phyloP scores from a whole-genome alignment of 2,797 vertebrate species.

The Fratercula arctica region DNA sequence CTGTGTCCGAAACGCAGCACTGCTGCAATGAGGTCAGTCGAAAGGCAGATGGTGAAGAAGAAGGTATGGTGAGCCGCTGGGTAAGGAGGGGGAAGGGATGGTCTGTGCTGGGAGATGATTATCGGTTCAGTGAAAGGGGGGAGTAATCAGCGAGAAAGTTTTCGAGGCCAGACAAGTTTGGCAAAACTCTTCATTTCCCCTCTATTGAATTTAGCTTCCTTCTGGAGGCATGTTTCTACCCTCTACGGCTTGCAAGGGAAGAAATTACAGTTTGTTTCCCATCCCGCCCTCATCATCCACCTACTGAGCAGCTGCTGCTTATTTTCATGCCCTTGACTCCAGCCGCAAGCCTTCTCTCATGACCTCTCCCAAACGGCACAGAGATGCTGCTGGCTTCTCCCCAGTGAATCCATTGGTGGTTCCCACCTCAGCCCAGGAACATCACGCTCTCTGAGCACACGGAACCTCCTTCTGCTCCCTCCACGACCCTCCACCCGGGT shows the following conservation, averaged over 20 bases:
- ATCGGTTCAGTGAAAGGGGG: neutral
- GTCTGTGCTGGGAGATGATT: neutral
- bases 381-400: neutral
- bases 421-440: neutral
- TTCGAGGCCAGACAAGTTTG: neutral
- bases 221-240: neutral
- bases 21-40: neutral
- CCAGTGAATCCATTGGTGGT: rapidly evolving
- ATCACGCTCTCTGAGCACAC: neutral
- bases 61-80: rapidly evolving
- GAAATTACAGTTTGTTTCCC: neutral
- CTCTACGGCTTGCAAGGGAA: neutral
- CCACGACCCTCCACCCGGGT: neutral
- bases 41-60: neutral
- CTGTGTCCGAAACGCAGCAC: rapidly evolving
- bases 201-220: neutral
- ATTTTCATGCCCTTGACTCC: neutral
- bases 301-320: neutral
- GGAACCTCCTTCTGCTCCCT: neutral
- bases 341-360: neutral
- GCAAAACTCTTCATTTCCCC: neutral
- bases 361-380: neutral
- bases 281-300: neutral
- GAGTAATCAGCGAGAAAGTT: neutral
- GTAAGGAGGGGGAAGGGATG: neutral